Evolutionary conservation across 2,797 vertebrate genomes (phyloP).

Genomic region (Gymnothorax reevesii): DNA sequence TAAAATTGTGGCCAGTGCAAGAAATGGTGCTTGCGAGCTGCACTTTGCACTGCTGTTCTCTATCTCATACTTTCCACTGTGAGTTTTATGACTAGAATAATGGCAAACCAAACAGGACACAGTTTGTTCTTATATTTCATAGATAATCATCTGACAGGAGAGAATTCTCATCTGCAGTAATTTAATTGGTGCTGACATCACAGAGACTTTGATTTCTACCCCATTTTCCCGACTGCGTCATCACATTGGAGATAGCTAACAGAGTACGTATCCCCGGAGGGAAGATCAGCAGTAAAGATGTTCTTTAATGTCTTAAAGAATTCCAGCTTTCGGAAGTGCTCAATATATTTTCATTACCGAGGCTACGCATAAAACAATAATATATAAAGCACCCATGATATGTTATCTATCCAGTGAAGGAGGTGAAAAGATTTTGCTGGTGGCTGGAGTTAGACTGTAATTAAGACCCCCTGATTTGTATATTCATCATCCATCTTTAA

Average conservation of each 20-base stretch:
- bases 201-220: constrained; percentile 4
- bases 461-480: background rate
- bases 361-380: background rate
- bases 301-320: constrained; percentile 7
- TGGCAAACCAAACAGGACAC: constrained; percentile 47
- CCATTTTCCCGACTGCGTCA: constrained; percentile 30
- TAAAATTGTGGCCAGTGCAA: background rate
- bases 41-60: background rate
- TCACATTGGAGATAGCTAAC: constrained; percentile 21
- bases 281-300: constrained; percentile 37
- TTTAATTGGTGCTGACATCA: constrained; percentile 33
- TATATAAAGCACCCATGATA: background rate
- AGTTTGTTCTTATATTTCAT: constrained; percentile 45
- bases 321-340: constrained; percentile 1
- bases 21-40: background rate
- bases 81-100: constrained; percentile 36
- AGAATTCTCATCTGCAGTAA: constrained; percentile 51
- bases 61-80: background rate
- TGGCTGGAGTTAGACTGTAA: background rate
- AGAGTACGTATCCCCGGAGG: background rate
- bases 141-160: constrained; percentile 49
- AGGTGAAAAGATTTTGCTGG: background rate
- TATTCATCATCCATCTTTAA: background rate
- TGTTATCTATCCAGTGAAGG: constrained; percentile 10
- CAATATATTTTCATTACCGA: constrained; percentile 13